These are phyloP conservation scores for Agriopis leucophaearia DNA, from an alignment of 2,888 invertebrate species.

Conservation along the genomic window DNA sequence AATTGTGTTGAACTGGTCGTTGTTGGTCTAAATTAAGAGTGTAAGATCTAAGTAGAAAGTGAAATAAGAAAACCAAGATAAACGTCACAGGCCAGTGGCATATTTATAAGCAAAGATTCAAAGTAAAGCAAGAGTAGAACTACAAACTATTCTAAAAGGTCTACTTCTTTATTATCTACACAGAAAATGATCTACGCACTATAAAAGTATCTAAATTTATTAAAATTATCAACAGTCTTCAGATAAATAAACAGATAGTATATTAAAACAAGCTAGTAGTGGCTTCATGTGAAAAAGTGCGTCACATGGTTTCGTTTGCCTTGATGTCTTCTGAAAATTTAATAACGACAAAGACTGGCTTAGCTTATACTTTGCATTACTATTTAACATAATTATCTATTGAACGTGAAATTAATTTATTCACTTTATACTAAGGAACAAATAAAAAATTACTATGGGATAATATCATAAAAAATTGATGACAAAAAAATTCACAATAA, in stretches of 20 bases:
- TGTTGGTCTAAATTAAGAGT: neutral
- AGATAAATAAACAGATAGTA: slow-evolving; percentile 40
- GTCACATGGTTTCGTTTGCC: slow-evolving; percentile 77
- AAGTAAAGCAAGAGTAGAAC: slow-evolving; percentile 28
- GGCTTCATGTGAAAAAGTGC: slow-evolving; percentile 70
- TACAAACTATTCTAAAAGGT: slow-evolving; percentile 13
- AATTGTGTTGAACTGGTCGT: neutral
- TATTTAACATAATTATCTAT: neutral
- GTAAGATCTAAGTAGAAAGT: slow-evolving; percentile 1
- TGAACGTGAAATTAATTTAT: neutral
- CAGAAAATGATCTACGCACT: slow-evolving; percentile 31
- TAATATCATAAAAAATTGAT: too few species aligned
- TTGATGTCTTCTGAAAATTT: slow-evolving; percentile 78
- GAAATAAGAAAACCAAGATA: slow-evolving; percentile 37
- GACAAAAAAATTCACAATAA: too few species aligned
- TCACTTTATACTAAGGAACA: neutral
- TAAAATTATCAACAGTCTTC: slow-evolving; percentile 41
- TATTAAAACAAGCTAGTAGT: slow-evolving; percentile 36
- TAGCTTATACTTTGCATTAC: slow-evolving; percentile 43
- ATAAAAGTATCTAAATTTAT: slow-evolving; percentile 35
- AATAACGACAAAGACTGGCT: slow-evolving; percentile 61
- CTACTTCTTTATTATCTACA: slow-evolving; percentile 31
- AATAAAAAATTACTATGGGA: too few species aligned
- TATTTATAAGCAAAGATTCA: slow-evolving; percentile 39
- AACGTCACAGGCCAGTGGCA: slow-evolving; percentile 37